Percentiles rank a stretch among this genome's conserved stretches.
These are phyloP conservation scores for Piprites chloris DNA, from an alignment of 2,113 vertebrate species.

Conservation along the genomic window DNA sequence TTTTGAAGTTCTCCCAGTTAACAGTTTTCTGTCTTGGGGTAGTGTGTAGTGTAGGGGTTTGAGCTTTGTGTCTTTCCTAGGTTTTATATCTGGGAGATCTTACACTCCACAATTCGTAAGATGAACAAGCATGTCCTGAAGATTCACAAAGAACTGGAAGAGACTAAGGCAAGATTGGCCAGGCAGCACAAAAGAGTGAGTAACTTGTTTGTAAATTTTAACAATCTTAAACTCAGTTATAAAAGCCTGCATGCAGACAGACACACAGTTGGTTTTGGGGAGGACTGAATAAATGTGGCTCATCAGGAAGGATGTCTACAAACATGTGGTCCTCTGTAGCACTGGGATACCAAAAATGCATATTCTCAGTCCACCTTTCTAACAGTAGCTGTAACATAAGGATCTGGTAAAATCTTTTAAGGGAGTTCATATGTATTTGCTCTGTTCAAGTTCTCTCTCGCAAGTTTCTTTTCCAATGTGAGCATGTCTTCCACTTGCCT, in stretches of 20 bases:
- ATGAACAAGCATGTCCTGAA: constrained; percentile 99
- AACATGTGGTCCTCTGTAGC: neutral
- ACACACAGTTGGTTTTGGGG: neutral
- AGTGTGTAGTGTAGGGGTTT: neutral
- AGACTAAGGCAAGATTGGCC: constrained; percentile 92
- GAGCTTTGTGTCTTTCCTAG: constrained; percentile 64
- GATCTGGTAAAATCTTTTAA: neutral
- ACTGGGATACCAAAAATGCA: neutral
- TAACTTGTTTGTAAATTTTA: neutral
- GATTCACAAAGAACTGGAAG: constrained; percentile 95
- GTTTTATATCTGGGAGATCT: constrained; percentile 95
- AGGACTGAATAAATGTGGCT: neutral
- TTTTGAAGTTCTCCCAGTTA: neutral
- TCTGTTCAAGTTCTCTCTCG: neutral
- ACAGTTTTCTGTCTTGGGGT: neutral
- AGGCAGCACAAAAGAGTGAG: constrained; percentile 88
- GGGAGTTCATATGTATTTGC: accelerated
- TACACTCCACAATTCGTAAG: constrained; percentile 97
- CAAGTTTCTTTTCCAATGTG: neutral
- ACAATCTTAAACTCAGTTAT: neutral
- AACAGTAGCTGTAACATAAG: neutral
- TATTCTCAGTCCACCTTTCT: neutral
- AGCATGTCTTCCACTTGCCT: neutral
- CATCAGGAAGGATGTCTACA: neutral
- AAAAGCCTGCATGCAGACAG: neutral